Base-by-base conservation (phyloP, 1,140 invertebrate species). In the Asbolus verrucosus region DNA sequence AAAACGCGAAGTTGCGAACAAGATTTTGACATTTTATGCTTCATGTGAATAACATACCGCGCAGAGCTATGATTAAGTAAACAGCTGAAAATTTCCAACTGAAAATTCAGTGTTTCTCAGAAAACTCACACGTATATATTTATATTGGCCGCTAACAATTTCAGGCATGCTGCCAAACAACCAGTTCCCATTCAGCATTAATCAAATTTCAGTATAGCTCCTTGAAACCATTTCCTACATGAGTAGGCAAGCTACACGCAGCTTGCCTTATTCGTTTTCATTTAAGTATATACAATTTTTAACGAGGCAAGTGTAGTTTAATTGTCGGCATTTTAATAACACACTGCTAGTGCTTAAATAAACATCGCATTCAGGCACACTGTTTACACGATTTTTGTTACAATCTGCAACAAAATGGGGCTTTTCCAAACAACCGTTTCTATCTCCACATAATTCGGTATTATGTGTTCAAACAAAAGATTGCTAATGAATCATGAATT, bases 141-240 rank as follows among this genome's bases (percentile, higher is more conserved):
- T 54, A 54, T 54, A 54, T 21, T 27, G 21, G 21, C 21, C 46
- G 46, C 19, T 54, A 54, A 54, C 46, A 54, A 54, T 54, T 54
- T 54, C 46, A 54, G 46, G 46, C 46, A 54, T 54, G 46, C 21
- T 54, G 46, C 46, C 46, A 54, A 54, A 54, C 46, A 24, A 54
- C 18, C 46, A 54, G 46, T 54, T 27, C 21, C 43, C 46, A 54
- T 54, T 54, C 46, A 54, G 13, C 21, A 54, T 54, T 54, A 54
- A 54, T 54, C 46, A 54, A 54, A 54, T 54, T 54, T 54, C 46
- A 54, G 46, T 27, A 54, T 24, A 5, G 46, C 46, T 27, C 11
- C 46, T 54, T 46, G 41, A 16, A 27, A 27, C 46, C 46, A 21
- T 54, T 54, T 24, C 27, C 8, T 24, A 27, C 5, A 36, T 8